Evolutionary conservation across 2,888 invertebrate species (phyloP).

Genomic region (Homarus gammarus): DNA sequence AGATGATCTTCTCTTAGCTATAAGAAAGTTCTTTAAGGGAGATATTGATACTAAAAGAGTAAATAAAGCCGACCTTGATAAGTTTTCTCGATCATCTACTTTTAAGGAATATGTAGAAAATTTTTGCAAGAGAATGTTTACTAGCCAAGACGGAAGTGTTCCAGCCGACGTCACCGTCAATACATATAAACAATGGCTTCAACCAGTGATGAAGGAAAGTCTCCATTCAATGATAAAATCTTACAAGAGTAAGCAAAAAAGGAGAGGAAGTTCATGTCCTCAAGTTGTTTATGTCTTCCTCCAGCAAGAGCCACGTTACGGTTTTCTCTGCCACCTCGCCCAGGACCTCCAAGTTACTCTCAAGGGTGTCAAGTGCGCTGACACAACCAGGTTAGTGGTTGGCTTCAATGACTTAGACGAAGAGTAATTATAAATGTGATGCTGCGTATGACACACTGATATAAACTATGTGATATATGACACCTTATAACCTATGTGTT

Average conservation of each 20-base stretch:
- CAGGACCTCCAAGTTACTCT: conserved; percentile 27
- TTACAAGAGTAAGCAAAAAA: conserved; percentile 18
- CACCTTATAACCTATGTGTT: no score
- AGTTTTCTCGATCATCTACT: not conserved
- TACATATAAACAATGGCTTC: conserved; percentile 31
- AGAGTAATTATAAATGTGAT: no score
- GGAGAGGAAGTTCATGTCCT: conserved; percentile 21
- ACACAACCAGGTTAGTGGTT: conserved; percentile 28
- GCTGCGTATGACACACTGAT: not conserved
- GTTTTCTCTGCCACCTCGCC: conserved; percentile 9
- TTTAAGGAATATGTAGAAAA: conserved; percentile 13
- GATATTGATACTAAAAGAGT: not conserved
- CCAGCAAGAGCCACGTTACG: conserved; percentile 21
- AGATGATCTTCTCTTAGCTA: conserved; percentile 18
- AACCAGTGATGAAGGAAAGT: conserved; percentile 20
- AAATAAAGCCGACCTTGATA: not conserved
- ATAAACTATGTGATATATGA: no score
- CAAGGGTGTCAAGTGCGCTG: not conserved
- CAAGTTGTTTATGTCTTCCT: conserved; percentile 40
- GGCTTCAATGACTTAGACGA: no score
- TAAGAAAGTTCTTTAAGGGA: conserved; percentile 32
- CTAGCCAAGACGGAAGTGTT: not conserved
- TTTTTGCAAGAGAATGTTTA: no score
- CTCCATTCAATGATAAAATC: conserved; percentile 43
- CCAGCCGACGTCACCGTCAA: not conserved